Conservation (phyloP, 1,140 invertebrate genomes). For the Philaenus spumarius region DNA sequence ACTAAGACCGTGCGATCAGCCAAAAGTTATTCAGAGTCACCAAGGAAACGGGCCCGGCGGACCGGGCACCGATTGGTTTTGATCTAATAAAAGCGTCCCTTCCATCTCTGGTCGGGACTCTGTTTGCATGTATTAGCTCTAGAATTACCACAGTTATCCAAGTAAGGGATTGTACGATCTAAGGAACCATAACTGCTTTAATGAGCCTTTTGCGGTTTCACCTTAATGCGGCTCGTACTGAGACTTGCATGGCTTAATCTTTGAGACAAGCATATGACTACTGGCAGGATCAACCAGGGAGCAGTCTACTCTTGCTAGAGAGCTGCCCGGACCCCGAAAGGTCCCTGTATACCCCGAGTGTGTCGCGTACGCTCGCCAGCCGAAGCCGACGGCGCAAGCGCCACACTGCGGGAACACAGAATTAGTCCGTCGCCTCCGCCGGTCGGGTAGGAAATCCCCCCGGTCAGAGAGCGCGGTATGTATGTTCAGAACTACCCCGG, state of each 20-base stretch:
- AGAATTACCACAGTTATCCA: constrained; percentile 87
- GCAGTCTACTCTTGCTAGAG: neutral
- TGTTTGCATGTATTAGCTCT: constrained; percentile 77
- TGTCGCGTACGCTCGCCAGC: neutral
- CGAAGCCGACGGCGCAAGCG: neutral
- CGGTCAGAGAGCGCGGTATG: too few relatives aligned
- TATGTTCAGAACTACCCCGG: too few relatives aligned
- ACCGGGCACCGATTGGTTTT: constrained; percentile 46
- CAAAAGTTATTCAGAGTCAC: constrained; percentile 75
- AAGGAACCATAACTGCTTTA: constrained; percentile 70
- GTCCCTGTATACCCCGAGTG: neutral
- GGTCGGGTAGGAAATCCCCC: too few relatives aligned
- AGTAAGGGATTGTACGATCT: constrained; percentile 60
- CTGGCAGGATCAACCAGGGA: constrained; percentile 20
- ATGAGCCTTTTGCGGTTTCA: constrained; percentile 75
- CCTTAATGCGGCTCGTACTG: constrained; percentile 60
- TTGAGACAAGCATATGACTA: constrained; percentile 54
- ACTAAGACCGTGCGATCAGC: constrained; percentile 64
- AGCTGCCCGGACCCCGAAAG: neutral
- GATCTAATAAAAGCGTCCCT: constrained; percentile 68
- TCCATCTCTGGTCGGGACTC: constrained; percentile 55
- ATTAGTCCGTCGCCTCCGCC: neutral
- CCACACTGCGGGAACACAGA: neutral
- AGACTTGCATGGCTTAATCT: constrained; percentile 75
- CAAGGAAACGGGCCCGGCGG: constrained; percentile 52